phyloP scores from a whole-genome alignment of 2,797 vertebrate species.

The Xiphophorus birchmanni region DNA sequence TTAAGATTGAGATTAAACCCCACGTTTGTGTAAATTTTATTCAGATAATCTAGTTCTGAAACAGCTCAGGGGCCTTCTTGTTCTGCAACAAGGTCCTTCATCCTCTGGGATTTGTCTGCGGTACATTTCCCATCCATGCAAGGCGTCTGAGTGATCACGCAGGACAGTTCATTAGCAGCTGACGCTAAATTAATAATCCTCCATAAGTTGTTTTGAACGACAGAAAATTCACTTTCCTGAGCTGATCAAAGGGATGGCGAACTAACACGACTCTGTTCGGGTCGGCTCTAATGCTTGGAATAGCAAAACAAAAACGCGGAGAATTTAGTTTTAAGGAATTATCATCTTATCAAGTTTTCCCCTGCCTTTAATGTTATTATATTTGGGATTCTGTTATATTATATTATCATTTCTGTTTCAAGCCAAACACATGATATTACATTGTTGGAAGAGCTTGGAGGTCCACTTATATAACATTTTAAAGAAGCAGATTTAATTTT shows the following conservation, averaged over 20 bases:
- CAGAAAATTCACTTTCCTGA: constrained; percentile 48
- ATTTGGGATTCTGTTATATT: background rate
- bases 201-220: constrained; percentile 36
- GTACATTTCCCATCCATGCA: constrained; percentile 2
- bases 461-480: background rate
- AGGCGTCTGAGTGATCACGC: constrained; percentile 11
- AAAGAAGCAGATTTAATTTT: background rate
- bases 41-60: background rate
- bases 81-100: background rate
- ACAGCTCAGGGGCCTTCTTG: background rate
- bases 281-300: background rate
- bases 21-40: background rate
- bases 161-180: constrained; percentile 32
- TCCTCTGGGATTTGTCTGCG: background rate
- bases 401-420: background rate
- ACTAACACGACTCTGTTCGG: background rate
- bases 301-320: background rate
- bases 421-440: background rate
- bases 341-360: background rate
- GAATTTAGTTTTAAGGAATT: background rate
- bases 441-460: background rate
- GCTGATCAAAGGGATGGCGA: constrained; percentile 39
- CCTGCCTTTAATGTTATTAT: background rate
- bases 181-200: constrained; percentile 36
- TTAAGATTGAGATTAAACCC: background rate